Base-by-base conservation (phyloP, 1,140 invertebrate genomes). In the Streblospio benedicti region DNA sequence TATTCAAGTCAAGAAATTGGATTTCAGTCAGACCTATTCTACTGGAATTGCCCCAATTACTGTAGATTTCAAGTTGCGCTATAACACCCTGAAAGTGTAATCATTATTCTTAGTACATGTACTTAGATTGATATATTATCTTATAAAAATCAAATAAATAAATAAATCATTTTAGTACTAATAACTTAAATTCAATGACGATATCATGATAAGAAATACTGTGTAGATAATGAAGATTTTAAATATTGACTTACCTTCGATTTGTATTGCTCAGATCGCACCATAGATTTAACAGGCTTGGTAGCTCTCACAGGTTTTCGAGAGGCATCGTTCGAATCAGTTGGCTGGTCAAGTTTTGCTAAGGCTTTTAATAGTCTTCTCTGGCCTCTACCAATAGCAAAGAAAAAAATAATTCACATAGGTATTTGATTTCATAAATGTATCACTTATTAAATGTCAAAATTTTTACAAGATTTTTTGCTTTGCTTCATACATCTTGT, bases 1-100 rank as follows among this genome's bases (percentile, higher is more conserved):
- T 63, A 25, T 68, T 60, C n/a, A 52, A 44, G 49, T 74, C 62
- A 64, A 69, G 68, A 54, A 73, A 66, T 60, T 75, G 69, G 25
- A 76, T 66, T 60, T 75, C 74, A 32, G 74, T 76, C 18, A 76
- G 61, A 20, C 74, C 74, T 49, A 76, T 61, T 27, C 65, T 51
- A 31, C 64, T 62, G 32, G 66, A 55, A 52, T 75, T 57, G 9
- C 74, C 74, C 74, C 74, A 76, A 64, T 71, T 75, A n/a, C 70
- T 70, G 23, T 66, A 14, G 20, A 75, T 62, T 59, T 70, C 66
- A 33, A 75, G 32, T 9, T 63, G 63, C 1, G 72, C 63, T 18
- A 31, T 52, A 4, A 52, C 28, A 53, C 51, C n/a, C n/a, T 32
- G 51, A 16, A 32, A 27, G 33, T 53, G 4, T 32, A 9, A 4